Conservation (phyloP, 2,888 invertebrate genomes). For the Anorthoa munda region DNA sequence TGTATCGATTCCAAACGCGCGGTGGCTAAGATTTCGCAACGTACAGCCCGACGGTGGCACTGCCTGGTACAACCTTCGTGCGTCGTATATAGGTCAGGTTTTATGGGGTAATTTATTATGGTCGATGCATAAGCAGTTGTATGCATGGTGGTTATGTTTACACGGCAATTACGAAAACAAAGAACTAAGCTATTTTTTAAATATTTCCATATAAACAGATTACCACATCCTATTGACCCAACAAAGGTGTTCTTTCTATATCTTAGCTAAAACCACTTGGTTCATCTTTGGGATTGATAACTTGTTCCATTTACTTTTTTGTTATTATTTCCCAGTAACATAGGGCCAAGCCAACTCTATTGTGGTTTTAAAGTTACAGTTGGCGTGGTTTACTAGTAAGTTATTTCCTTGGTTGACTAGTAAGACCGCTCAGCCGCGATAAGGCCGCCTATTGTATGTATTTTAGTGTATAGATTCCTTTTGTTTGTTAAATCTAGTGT, state of each 20-base stretch:
- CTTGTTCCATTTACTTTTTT: neutral
- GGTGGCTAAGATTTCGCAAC: constrained; percentile 77
- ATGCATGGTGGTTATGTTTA: constrained; percentile 34
- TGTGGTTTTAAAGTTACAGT: no score
- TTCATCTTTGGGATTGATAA: neutral
- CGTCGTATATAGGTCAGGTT: constrained; percentile 81
- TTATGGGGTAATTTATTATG: constrained; percentile 66
- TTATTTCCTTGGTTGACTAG: neutral
- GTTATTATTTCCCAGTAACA: no score
- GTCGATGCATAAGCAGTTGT: constrained; percentile 30
- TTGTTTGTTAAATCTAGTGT: no score
- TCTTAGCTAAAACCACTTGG: no score
- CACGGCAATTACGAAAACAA: neutral
- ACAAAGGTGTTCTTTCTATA: neutral
- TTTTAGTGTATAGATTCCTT: no score
- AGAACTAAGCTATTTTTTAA: neutral
- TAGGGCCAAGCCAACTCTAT: no score
- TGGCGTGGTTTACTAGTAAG: no score
- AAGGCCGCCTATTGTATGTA: no score
- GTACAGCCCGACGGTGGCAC: constrained; percentile 69
- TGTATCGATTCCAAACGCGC: constrained; percentile 79
- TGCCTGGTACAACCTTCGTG: constrained; percentile 73
- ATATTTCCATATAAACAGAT: no score
- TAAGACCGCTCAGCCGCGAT: neutral
- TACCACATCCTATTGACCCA: neutral